Conservation (phyloP, 2,797 vertebrate genomes). For the Crenichthys baileyi region DNA sequence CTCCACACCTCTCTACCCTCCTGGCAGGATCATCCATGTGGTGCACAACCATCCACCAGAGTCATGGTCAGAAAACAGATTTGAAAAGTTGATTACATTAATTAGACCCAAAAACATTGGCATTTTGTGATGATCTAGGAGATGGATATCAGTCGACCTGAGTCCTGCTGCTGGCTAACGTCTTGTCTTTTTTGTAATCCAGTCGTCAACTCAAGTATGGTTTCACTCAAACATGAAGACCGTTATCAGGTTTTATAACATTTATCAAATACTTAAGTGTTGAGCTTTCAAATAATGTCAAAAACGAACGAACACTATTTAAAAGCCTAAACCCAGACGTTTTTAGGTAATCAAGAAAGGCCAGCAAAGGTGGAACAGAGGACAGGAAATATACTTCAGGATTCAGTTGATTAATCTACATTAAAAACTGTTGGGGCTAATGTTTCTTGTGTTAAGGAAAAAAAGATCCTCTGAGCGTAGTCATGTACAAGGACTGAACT, state of each 20-base stretch:
- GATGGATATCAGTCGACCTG: not conserved
- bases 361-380: not conserved
- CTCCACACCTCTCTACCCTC: conserved; percentile 94
- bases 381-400: not conserved
- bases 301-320: not conserved
- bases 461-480: not conserved
- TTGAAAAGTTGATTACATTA: not conserved
- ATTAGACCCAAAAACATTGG: not conserved
- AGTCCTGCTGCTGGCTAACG: not conserved
- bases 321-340: not conserved
- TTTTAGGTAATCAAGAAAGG: not conserved
- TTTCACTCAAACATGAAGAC: conserved; percentile 29
- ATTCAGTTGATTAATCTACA: not conserved
- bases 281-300: not conserved
- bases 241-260: conserved; percentile 11
- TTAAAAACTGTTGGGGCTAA: not conserved
- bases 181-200: conserved; percentile 2
- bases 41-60: conserved; percentile 97
- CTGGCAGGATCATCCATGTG: conserved; percentile 96
- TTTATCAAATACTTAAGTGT: not conserved
- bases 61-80: conserved; percentile 84
- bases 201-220: conserved; percentile 4
- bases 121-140: conserved; percentile 4
- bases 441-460: not conserved
- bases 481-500: not conserved